Evolutionary conservation across 1,140 invertebrate genomes (phyloP).

Genomic region (Globodera ellingtonae): DNA sequence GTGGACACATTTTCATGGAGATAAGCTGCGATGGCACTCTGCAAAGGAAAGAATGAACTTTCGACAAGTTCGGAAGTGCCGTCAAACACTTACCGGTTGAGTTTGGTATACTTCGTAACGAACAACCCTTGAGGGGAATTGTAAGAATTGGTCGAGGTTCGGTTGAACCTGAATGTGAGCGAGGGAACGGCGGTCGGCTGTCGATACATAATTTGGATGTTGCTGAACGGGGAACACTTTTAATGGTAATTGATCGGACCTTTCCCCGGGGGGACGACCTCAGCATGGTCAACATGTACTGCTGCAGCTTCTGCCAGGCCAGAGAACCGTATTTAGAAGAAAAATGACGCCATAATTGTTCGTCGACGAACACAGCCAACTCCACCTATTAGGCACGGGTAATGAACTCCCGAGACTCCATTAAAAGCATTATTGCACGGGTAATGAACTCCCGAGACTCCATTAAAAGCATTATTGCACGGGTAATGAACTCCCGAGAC

Average conservation of each 20-base stretch:
- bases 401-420: too few species aligned
- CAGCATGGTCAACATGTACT: constrained; percentile 43
- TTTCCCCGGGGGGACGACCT: not conserved
- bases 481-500: too few species aligned
- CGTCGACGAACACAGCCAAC: constrained; percentile 63
- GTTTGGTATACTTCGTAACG: constrained; percentile 62
- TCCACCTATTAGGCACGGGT: constrained; percentile 47
- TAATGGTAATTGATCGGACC: not conserved
- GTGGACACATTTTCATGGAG: constrained; percentile 49
- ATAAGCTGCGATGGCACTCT: constrained; percentile 58
- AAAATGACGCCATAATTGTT: constrained; percentile 62
- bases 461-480: too few species aligned
- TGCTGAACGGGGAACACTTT: constrained; percentile 36
- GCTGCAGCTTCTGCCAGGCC: constrained; percentile 57
- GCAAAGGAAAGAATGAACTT: constrained; percentile 22
- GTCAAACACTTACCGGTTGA: constrained; percentile 46
- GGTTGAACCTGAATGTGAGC: constrained; percentile 47
- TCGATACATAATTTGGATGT: constrained; percentile 65
- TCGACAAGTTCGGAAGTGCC: not conserved
- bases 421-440: too few species aligned
- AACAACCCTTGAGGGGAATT: constrained; percentile 41
- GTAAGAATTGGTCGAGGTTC: not conserved
- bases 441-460: too few species aligned
- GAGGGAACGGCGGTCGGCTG: constrained; percentile 61
- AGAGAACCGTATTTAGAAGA: constrained; percentile 57